phyloP scores from a whole-genome alignment of 2,797 vertebrate species.

The Peromyscus attwateri region DNA sequence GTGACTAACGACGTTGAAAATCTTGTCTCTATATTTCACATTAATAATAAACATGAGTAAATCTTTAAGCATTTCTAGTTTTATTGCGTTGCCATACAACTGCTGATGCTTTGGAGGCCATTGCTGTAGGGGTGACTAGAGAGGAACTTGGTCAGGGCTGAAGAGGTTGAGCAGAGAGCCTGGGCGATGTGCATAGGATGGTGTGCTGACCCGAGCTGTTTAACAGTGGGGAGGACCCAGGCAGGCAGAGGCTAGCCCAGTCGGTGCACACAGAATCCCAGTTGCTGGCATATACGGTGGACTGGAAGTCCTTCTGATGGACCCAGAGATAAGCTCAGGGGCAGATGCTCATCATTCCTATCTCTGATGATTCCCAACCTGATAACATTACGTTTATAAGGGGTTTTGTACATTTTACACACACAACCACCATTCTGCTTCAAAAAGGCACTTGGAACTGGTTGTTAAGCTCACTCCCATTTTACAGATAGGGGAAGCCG shows the following conservation, averaged over 20 bases:
- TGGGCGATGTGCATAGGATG: not conserved
- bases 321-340: not conserved
- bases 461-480: not conserved
- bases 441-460: not conserved
- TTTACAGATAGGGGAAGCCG: not conserved
- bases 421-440: not conserved
- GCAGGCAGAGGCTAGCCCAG: not conserved
- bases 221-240: not conserved
- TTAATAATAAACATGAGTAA: slow-evolving; percentile 1
- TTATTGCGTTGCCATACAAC: not conserved
- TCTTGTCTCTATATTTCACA: slow-evolving; percentile 29
- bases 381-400: not conserved
- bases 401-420: not conserved
- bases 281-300: not conserved
- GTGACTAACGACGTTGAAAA: not conserved
- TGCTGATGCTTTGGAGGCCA: not conserved
- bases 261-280: not conserved
- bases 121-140: not conserved
- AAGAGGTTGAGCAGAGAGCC: not conserved
- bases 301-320: not conserved
- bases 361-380: not conserved
- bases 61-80: not conserved
- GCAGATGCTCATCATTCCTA: not conserved
- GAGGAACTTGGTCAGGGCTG: not conserved
- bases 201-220: not conserved